Evolutionary conservation across 1,140 invertebrate species (phyloP).

Genomic region (Cyphomyrmex costatus): DNA sequence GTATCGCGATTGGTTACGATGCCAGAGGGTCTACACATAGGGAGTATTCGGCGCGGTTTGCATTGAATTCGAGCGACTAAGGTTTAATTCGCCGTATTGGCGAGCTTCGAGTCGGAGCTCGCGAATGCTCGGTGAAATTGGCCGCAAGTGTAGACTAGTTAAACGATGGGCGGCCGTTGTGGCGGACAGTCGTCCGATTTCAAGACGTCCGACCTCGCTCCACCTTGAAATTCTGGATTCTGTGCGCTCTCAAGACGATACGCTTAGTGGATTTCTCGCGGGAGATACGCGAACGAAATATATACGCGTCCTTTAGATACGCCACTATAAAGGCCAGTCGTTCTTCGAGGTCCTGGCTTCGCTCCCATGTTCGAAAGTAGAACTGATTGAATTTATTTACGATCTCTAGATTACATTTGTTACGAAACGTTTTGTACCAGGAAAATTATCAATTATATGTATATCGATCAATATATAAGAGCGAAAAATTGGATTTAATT

Average conservation of each 20-base stretch:
- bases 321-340: neutral
- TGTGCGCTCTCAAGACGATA: slow-evolving; percentile 35
- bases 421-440: neutral
- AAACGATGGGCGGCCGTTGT: slow-evolving; percentile 53
- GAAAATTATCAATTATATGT: neutral
- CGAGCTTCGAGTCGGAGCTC: slow-evolving; percentile 53
- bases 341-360: neutral
- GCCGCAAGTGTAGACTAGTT: slow-evolving; percentile 59
- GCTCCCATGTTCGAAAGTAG: neutral
- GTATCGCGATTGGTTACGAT: slow-evolving; percentile 39
- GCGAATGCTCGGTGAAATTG: slow-evolving; percentile 61
- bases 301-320: slow-evolving; percentile 9
- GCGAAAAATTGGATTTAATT: neutral
- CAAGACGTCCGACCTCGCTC: slow-evolving; percentile 13
- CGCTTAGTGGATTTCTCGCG: slow-evolving; percentile 52
- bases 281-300: slow-evolving; percentile 26
- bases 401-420: neutral
- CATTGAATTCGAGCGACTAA: slow-evolving; percentile 52
- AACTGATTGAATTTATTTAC: slow-evolving; percentile 26
- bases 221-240: slow-evolving; percentile 54
- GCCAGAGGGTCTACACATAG: neutral
- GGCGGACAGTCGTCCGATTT: slow-evolving; percentile 55
- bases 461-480: neutral
- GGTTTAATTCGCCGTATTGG: slow-evolving; percentile 58
- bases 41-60: slow-evolving; percentile 48